Evolutionary conservation across 1,140 invertebrate genomes (phyloP), one percentile per base, ranked within the genome.

Genomic region (Penaeus japonicus): DNA sequence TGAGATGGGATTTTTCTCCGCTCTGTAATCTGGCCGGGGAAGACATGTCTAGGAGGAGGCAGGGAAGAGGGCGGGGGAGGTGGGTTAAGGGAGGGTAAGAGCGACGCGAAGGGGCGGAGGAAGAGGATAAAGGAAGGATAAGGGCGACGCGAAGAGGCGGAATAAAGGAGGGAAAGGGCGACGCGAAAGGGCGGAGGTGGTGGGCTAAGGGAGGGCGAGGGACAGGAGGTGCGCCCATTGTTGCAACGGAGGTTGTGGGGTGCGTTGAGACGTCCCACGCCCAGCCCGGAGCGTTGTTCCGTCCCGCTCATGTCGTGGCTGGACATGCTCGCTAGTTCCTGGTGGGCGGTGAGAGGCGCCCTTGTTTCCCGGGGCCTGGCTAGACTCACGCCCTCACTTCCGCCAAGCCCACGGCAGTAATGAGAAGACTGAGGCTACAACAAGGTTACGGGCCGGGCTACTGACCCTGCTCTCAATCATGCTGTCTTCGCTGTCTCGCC

Each of bases 291-390:
- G 47, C 15, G 47, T 47, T 47, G 47, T 47, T 47, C 47, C 47
- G 47, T 47, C 47, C 47, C 47, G 47, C 47, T 12, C 47, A 15
- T 57, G 53, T 59, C 10, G 80, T 32, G 77, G 39, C 12, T 39
- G 77, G 35, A 47, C n/a, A 39, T 78, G 47, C 47, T 47, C 47
- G 47, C 10, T 47, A 47, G 47, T 20, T 39, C 18, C 24, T 83
- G 20, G 55, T 32, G 80, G 80, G 80, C 32, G 80, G n/a, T 83
- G 80, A 83, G 80, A 65, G 80, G 79, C 79, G 53, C n/a, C 80
- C 80, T 83, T 83, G 80, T 83, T 30, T 39, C 80, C 39, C 53
- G 27, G 47, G 15, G 80, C 35, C 80, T 83, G 80, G 55, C 27
- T 24, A 30, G 17, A 3, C 39, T 79, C 77, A 79, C 77, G 77